A percentile compares a stretch with the other conserved stretches of the same genome.
Conservation (phyloP, 2,797 vertebrate genomes). For the Sebastolobus alascanus region DNA sequence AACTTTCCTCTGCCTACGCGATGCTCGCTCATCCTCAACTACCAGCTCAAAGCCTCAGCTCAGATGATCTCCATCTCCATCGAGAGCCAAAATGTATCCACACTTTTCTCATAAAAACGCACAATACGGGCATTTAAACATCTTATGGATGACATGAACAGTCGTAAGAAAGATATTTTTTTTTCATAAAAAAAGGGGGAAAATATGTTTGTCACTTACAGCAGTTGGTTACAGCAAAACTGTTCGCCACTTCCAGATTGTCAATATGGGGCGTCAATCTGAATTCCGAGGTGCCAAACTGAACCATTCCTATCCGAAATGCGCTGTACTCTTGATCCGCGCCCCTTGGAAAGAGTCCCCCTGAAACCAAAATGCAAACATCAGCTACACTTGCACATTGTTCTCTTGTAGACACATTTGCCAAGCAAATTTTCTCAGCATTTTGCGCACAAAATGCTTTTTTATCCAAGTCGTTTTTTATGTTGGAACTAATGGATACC, state of each 20-base stretch:
- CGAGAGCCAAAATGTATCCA: background rate
- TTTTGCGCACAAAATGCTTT: slow-evolving; percentile 12
- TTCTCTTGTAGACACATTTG: background rate
- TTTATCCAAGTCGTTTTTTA: background rate
- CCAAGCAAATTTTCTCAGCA: background rate
- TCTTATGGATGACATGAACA: background rate
- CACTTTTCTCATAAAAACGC: background rate
- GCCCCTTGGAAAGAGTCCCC: slow-evolving; percentile 97
- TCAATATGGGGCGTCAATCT: slow-evolving; percentile 98
- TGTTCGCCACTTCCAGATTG: slow-evolving; percentile 99
- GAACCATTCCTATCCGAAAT: slow-evolving; percentile 98
- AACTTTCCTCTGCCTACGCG: slow-evolving; percentile 71
- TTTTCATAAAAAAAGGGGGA: background rate
- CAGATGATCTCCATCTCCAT: background rate
- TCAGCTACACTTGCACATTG: slow-evolving; percentile 7
- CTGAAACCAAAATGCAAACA: slow-evolving; percentile 79
- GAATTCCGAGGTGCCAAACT: slow-evolving; percentile 96
- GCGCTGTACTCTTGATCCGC: slow-evolving; percentile 99
- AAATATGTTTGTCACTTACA: slow-evolving; percentile 87
- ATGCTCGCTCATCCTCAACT: slow-evolving; percentile 22
- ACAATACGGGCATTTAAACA: background rate
- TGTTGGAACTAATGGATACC: slow-evolving; percentile 63
- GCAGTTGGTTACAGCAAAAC: slow-evolving; percentile 98
- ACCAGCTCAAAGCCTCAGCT: slow-evolving; percentile 28
- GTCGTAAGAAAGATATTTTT: background rate